Percentiles rank a stretch among this genome's conserved stretches.
These are phyloP conservation scores for Eulemur albifrons DNA, from an alignment of 2,797 vertebrate species.

Conservation along the genomic window DNA sequence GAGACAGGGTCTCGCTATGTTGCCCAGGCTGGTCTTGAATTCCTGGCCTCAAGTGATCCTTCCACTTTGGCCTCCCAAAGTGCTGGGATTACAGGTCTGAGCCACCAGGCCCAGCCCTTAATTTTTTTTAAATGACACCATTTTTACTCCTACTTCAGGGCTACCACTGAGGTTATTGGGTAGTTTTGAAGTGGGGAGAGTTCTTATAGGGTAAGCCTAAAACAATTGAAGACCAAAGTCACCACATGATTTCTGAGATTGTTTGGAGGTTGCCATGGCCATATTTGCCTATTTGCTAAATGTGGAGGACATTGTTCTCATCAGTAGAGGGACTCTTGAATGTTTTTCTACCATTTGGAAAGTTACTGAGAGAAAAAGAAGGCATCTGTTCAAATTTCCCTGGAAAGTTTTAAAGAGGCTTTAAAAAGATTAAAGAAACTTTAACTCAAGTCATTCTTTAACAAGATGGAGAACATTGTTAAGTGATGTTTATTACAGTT, in stretches of 20 bases:
- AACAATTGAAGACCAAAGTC: not conserved
- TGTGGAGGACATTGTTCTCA: not conserved
- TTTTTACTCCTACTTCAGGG: not conserved
- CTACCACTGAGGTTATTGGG: too few species aligned
- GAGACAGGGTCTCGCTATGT: not conserved
- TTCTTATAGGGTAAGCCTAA: not conserved
- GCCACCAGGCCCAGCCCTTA: not conserved
- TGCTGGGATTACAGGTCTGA: not conserved
- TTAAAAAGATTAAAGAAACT: conserved; percentile 9
- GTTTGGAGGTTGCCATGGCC: not conserved
- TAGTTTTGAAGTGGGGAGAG: not conserved
- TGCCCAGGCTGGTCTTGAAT: not conserved
- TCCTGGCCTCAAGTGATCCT: not conserved
- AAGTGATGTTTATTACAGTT: not conserved
- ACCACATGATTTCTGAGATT: not conserved
- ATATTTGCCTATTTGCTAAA: not conserved
- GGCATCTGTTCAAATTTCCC: not conserved
- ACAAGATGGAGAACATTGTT: not conserved
- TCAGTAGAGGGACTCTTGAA: not conserved
- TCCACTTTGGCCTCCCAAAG: not conserved
- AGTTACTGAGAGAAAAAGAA: not conserved
- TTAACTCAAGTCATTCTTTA: not conserved
- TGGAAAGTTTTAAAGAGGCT: conserved; percentile 4
- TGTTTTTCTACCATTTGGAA: not conserved
- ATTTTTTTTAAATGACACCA: not conserved